Base-by-base conservation (phyloP, 2,888 invertebrate species). In the Trypoxylon attenuatum region DNA sequence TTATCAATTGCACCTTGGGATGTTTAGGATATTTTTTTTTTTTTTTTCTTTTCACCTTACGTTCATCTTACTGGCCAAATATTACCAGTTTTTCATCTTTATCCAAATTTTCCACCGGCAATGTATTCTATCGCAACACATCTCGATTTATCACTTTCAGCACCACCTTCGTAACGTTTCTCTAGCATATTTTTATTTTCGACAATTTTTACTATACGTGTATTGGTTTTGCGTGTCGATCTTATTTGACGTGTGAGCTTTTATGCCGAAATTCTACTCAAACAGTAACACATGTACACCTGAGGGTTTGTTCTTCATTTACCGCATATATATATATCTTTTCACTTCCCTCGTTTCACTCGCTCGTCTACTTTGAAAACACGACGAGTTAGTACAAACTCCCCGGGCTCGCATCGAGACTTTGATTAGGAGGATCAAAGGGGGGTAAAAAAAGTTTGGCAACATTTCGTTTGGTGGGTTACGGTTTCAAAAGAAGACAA, bases 351-450 rank as follows among this genome's bases (percentile, higher is more conserved):
- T 76, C 76, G 76, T 76, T 76, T 76, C 71, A 76, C 76, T 76
- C 76, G 76, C 76, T 76, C 73, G 67, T 68, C 76, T 76, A 76
- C 71, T 71, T 45, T 67, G 60, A 69, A 50, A 67, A 73, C 67
- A 69, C 64, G 57, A 73, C 67, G 65, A 71, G 71, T 76, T 76
- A 76, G 76, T 76, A 76, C 54, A 73, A 76, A 76, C 76, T 76
- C 61, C 71, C 73, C 76, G 66, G 42, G 16, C 62, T 72, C 65
- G 67, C 43, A n/a, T 65, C 51, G 51, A 59, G 38, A 70, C 45
- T 76, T 67, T 65, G 42, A 75, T 75, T 70, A 75, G 38, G 38
- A 43, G 21, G 43, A 42, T 29, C n/a, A 38, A 16, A 22, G 29
- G 54, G 19, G 45, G 41, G 22, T 38, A 33, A 43, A 64, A 52